phyloP scores from a whole-genome alignment of 2,113 vertebrate species.

The Excalfactoria chinensis region DNA sequence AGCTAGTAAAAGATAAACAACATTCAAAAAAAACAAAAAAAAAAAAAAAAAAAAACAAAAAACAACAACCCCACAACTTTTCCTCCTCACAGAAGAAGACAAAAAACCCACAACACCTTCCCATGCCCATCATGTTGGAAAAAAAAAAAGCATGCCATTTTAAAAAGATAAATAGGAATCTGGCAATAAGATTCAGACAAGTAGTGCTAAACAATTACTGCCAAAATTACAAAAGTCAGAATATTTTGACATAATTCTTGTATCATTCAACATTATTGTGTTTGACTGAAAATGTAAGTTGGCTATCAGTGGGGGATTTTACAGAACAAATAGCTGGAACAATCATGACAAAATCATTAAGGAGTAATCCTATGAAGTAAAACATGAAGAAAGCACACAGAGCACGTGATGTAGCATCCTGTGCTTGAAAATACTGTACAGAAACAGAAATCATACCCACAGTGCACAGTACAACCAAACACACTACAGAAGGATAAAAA shows the following conservation, averaged over 20 bases:
- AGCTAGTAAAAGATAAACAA: slow-evolving; percentile 80
- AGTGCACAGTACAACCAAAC: neutral
- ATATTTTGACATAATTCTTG: neutral
- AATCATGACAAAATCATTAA: neutral
- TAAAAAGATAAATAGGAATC: neutral
- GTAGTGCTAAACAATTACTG: neutral
- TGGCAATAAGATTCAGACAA: neutral
- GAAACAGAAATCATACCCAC: neutral
- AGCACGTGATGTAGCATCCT: neutral
- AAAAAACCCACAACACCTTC: neutral
- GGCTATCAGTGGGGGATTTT: neutral
- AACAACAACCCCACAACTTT: no score
- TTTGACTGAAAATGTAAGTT: neutral
- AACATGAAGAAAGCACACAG: neutral
- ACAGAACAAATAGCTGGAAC: neutral
- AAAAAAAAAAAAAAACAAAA: no score
- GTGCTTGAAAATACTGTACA: neutral
- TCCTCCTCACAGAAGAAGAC: no score
- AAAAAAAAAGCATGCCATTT: neutral
- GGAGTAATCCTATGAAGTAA: neutral
- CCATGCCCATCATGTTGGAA: neutral
- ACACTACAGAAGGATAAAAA: neutral
- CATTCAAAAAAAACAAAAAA: neutral
- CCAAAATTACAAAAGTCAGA: neutral
- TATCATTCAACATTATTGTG: neutral